Base-by-base conservation (phyloP, 92 coral and sea anemone genomes). In the Epizoanthus illoricatus region DNA sequence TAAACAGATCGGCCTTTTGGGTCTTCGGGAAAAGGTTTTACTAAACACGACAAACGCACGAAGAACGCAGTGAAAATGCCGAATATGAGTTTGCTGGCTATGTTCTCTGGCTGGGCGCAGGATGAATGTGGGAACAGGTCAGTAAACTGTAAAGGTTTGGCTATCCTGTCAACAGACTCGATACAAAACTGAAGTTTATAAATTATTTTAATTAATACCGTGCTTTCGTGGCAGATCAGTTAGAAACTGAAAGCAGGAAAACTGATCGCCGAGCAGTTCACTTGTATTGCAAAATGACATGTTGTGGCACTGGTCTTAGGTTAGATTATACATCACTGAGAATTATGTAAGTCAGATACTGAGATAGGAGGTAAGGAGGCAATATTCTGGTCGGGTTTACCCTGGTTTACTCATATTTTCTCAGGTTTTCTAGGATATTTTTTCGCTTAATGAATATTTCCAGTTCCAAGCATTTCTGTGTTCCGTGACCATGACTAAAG, bases 71-170 rank as follows among this genome's bases (percentile, higher is more conserved):
- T 28, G 24, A 78, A 78, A 78, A 78, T 78, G 82, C 67, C 82
- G 49, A 42, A 21, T 21, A 18, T 49, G 20, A 63, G 72, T 21
- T 41, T 28, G 43, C 70, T 78, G 21, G 82, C 82, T 11, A 13
- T 78, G 71, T 42, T 78, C 15, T 42, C 82, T 12, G 82, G 82
- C 16, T 78, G 72, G 82, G 82, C 82, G 28, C 82, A 78, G 17
- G 82, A 45, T 63, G 82, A 64, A 23, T 41, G 16, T 63, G 82
- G 54, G 4, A 78, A 63, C 82, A 78, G 82, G 82, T 78, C 71
- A 78, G 82, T 78, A 20, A 20, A 5, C 71, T 63, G 82, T 78
- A 20, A 20, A 5, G 10, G 15, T 3, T 52, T 52, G 10, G 56
- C 3, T 41, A 36, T 6, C 54, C 49, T 11, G 10, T 7, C 10